Evolutionary conservation across 2,113 vertebrate genomes (phyloP), one percentile per base, ranked within the genome.

Genomic region (Anguilla japonica): DNA sequence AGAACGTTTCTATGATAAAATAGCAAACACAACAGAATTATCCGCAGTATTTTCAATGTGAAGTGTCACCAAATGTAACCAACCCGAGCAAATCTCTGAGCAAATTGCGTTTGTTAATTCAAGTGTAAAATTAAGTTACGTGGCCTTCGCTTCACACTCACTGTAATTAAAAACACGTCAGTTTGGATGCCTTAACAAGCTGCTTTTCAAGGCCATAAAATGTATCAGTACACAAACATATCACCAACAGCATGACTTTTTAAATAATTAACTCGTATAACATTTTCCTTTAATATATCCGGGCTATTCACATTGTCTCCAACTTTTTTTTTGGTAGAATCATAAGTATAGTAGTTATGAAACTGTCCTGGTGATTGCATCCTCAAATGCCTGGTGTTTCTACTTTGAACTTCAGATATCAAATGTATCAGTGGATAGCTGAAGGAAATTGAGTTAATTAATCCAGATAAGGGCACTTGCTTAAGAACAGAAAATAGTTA

Each of bases 71-170:
- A 34, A 75, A 34, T 34, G 71, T 13, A 13, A 75, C 34, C 71
- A 75, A 13, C 26, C n/a, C 1, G 71, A 75, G n/a, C 71, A 75
- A 75, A 75, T 75, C 71, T 34, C 26, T 75, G n/a, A 13, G 26
- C 71, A 75, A 26, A 75, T 75, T 20, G 8, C 11, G 20, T 67
- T 20, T 26, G n/a, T 34, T 34, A 34, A 75, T 75, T 75, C 71
- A 75, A 75, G 71, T 75, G 71, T 75, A 75, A 75, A 75, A 75
- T 75, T 75, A 75, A 75, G 9, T 75, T 75, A 26, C 11, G 71
- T 75, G 71, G 34, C 11, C 71, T 75, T 5, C 11, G 5, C 71
- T 26, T 26, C 71, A 11, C 26, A n/a, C 63, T 20, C 63, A 71
- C 71, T 75, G 26, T 75, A 75, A 75, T 75, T 75, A 75, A 75